Base-by-base conservation (phyloP, 2,113 vertebrate genomes). In the Xerus inauris region DNA sequence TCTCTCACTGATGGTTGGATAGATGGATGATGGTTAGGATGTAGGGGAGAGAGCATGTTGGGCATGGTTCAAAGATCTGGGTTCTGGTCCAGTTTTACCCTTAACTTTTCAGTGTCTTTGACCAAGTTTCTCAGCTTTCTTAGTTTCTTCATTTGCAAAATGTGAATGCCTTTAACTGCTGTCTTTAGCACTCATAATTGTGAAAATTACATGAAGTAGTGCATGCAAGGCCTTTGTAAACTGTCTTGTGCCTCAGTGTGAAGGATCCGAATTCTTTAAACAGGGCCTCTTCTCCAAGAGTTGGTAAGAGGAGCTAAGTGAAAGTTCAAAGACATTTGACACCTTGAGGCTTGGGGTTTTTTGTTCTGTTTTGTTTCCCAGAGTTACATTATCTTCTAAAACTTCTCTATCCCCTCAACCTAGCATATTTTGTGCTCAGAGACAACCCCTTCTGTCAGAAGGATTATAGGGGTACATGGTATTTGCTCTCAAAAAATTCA, bases 301-400 rank as follows among this genome's bases (percentile, higher is more conserved):
- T 40, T 22, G 30, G 40, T 65, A 47, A 28, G 65, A 51, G 17
- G 67, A n/a, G 54, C 71, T n/a, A 32, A 76, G 22, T 30, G 7
- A 20, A 79, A 65, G 49, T 30, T 71, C 73, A 54, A 0, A 3
- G 10, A n/a, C 79, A 26, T 9, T 86, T 75, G 38, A 24, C 57
- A 38, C 59, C 16, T 2, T 4, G 20, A 93, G 87, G 19, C 35
- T 32, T 75, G 14, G 3, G 10, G 32, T 32, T 35, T n/a, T n/a
- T 22, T 30, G 65, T 62, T 62, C 28, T 62, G 8, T 51, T 79
- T 73, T 80, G 30, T 62, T 57, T 24, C 10, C 72, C 10, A 51
- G 26, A 32, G 30, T 64, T 92, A 57, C 71, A 57, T 76, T 82
- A n/a, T 72, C 86, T 84, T 75, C 65, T 38, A 67, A 94, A 94